Base-by-base conservation (phyloP, 2,888 invertebrate species). In the Cynaeus angustus region DNA sequence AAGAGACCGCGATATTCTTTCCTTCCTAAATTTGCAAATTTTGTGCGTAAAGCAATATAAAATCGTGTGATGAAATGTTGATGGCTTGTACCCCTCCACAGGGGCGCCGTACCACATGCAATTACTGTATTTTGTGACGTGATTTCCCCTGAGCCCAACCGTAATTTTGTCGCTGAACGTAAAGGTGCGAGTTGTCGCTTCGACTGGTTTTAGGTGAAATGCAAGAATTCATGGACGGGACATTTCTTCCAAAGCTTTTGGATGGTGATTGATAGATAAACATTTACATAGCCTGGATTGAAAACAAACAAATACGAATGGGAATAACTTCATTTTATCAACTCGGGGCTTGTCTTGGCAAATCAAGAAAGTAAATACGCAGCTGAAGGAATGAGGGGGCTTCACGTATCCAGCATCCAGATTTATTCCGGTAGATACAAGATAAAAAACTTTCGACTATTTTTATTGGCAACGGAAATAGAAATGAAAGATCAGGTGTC, bases 91-190 rank as follows among this genome's bases (percentile, higher is more conserved):
- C 68, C 71, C 59, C 72, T 68, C 70, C 73, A 71, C 58, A 52
- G 72, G 68, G 67, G 64, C 52, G 64, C 14, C 66, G 53, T 61
- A 73, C 77, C 74, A 68, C 75, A 73, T 61, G 71, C 77, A 77
- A 77, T 77, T 77, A 77, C 77, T 72, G 75, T 76, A 78, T 76
- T 78, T 78, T 78, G 78, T 75, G 78, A 78, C 74, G 77, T 79
- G 78, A 79, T 79, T 79, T 79, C 79, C 79, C 79, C 59, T 21
- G 79, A 73, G 79, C 13, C 26, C 43, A 56, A 55, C 73, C 74
- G 74, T 74, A 77, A 71, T 71, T 70, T 66, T 61, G 69, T 69
- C 71, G 62, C 68, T 53, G 52, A 65, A 68, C 65, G 52, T 62
- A 65, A 72, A 71, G 71, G 73, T 72, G 67, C 65, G 68, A 74